phyloP scores from a whole-genome alignment of 1,140 invertebrate genomes.

The Campoletis sonorensis region DNA sequence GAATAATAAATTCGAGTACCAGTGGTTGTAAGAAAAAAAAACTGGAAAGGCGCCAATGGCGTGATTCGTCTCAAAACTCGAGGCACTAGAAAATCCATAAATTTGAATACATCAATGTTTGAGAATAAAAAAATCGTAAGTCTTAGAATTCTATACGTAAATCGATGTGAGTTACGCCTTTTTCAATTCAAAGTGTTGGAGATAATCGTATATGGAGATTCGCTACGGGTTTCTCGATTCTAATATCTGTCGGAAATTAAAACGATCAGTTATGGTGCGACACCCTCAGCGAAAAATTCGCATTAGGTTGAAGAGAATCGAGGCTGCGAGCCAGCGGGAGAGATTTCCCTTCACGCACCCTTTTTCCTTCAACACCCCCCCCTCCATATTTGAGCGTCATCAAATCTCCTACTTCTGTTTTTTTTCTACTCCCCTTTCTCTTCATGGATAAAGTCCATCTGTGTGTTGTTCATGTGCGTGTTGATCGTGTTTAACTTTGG shows the following conservation, averaged over 20 bases:
- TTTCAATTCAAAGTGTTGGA: no score
- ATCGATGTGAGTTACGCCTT: no score
- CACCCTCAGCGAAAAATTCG: constrained; percentile 36
- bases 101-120: no score
- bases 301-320: constrained; percentile 9
- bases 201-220: constrained; percentile 48
- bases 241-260: constrained; percentile 70
- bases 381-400: constrained; percentile 36
- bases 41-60: no score
- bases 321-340: constrained; percentile 24
- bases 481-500: constrained; percentile 61
- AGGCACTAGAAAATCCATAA: no score
- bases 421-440: constrained; percentile 28
- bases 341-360: constrained; percentile 19
- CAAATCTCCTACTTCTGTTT: neutral
- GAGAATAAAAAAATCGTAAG: no score
- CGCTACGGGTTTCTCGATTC: constrained; percentile 31
- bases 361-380: constrained; percentile 27
- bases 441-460: constrained; percentile 25
- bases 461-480: constrained; percentile 36
- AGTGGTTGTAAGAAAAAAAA: no score
- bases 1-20: no score
- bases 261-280: constrained; percentile 52
- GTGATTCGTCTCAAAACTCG: no score
- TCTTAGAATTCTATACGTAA: no score